Evolutionary conservation across 2,888 invertebrate genomes (phyloP), one percentile per base, ranked within the genome.

Genomic region (Nasonia oneida): DNA sequence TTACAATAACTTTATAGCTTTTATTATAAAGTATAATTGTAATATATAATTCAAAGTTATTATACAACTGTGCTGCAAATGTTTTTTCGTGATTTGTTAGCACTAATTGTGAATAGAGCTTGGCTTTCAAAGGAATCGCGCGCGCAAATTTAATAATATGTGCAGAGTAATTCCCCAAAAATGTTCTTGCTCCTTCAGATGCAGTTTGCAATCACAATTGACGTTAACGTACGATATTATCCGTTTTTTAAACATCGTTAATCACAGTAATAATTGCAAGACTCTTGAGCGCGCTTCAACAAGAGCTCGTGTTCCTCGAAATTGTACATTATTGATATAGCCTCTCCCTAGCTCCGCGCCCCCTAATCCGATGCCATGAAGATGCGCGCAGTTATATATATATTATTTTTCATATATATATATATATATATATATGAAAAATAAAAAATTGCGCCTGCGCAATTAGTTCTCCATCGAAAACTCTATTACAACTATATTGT

Each of bases 381-480:
- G 29, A 29, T 29, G 29, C 29, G 29, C 29, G 1, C 29, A 1
- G 29, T 29, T 29, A 1, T 23, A 23, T 23, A 23, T 23, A 23
- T 23, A 23, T 23, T 23, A 23, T 23, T 23, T 23, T 23, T 23
- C 23, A 23, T 23, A 23, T 23, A 23, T 23, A 23, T 23, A 23
- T 23, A 23, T 23, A 23, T 23, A 23, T 23, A 23, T 23, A 23
- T 23, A 23, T 23, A 23, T 12, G 10, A 2, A 83, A 86, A 84
- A 78, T 50, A 78, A 81, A 88, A 83, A 88, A 91, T 91, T 90
- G 91, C 92, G 92, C 92, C 92, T 90, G 92, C 92, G 91, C 91
- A 91, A 92, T 91, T 89, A 67, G 50, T 83, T 70, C 39, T 53
- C 70, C 87, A 85, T 88, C 88, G 42, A 90, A 88, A 90, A 88